Evolutionary conservation across 1,140 invertebrate species (phyloP), one percentile per base, ranked within the genome.

Genomic region (Pachyrhynchus sulphureomaculatus): DNA sequence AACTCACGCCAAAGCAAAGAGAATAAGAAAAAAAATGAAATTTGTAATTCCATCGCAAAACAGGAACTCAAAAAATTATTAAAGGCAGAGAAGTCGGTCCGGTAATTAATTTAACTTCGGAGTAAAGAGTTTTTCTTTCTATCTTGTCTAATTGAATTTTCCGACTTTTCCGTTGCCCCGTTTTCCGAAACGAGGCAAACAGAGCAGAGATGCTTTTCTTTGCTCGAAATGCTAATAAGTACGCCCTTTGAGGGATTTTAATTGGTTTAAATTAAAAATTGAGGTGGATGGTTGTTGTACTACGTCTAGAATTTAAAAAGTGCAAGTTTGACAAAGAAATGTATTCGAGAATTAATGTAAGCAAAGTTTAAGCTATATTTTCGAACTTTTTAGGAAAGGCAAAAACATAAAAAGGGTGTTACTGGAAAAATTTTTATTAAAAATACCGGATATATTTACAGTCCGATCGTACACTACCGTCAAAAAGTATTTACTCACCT

Each of bases 41-140:
- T 32, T 45, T 45, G 42, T 23, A 45, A 45, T 4, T 45, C 42
- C 13, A 18, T 45, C 42, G 42, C 42, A 20, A 17, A 32, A 49
- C 47, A 32, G 23, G 47, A n/a, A 10, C 24, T 32, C 47, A 49
- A 49, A 49, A 49, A 49, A 49, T 49, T 49, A 49, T 49, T 32
- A 32, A 29, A 13, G 13, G 47, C 47, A 49, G 47, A 49, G 13
- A 49, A 49, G 47, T 49, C 47, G 47, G 47, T 32, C 21, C 17
- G 23, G 24, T 49, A 49, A 49, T 49, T 49, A 49, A 49, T 49
- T 49, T 49, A 49, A 49, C 47, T 49, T 49, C 13, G n/a, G 29
- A 10, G 47, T 49, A 49, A 49, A 49, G 24, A 49, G 47, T 49
- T 49, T 49, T 49, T 49, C 47, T 49, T 49, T 49, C 47, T 49